Evolutionary conservation across 2,888 invertebrate genomes (phyloP).

Genomic region (Pseudococcus longispinus): DNA sequence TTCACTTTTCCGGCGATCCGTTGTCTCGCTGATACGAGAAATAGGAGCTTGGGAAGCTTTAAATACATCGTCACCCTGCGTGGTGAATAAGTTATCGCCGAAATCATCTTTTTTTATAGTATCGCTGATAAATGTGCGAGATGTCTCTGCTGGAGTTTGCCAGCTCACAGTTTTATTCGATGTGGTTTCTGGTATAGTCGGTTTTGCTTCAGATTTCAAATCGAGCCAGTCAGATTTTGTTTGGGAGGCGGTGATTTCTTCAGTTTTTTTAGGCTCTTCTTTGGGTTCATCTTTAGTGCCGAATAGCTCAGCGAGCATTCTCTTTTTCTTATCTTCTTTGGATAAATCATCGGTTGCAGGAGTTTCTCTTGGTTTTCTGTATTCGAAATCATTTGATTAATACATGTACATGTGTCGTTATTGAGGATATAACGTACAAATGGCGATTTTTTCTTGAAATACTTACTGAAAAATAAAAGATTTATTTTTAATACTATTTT

Average conservation of each 20-base stretch:
- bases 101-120: not conserved
- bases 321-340: constrained; percentile 48
- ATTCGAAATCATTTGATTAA: not conserved
- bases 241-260: not conserved
- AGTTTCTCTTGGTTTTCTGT: constrained; percentile 21
- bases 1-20: constrained; percentile 30
- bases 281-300: constrained; percentile 27
- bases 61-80: not conserved
- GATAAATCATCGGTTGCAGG: not conserved
- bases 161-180: not conserved
- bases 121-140: not conserved
- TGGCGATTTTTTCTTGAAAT: not conserved
- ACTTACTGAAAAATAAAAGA: constrained; percentile 38
- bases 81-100: not conserved
- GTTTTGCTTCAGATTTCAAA: constrained; percentile 37
- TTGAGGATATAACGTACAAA: not conserved
- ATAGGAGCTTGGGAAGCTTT: not conserved
- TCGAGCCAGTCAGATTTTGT: constrained; percentile 47
- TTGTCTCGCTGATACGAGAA: not conserved
- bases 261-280: not conserved
- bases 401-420: not conserved
- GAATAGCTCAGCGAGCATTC: constrained; percentile 51
- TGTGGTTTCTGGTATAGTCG: not conserved
- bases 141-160: not conserved
- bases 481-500: not conserved